Percentiles rank a stretch among this genome's conserved stretches.
Evolutionary conservation across 1,140 invertebrate genomes (phyloP).

Genomic region (Mylabris phalerata): DNA sequence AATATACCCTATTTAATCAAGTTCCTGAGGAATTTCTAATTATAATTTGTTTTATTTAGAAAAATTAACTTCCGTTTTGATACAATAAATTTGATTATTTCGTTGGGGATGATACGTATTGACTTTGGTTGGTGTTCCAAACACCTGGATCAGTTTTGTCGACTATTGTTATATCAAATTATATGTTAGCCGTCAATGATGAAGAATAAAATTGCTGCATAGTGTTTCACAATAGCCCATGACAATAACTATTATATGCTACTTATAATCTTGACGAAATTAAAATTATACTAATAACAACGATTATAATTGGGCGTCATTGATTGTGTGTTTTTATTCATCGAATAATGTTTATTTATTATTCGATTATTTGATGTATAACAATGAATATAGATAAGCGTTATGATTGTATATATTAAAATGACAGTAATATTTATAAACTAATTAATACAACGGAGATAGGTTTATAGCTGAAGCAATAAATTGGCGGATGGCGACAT

Average conservation of each 20-base stretch:
- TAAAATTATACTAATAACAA: too few species aligned
- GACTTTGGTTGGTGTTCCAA: slow-evolving; percentile 6
- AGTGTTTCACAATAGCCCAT: slow-evolving; percentile 1
- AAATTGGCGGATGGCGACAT: slow-evolving; percentile 31
- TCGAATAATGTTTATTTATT: too few species aligned
- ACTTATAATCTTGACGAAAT: too few species aligned
- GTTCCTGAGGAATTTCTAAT: not conserved
- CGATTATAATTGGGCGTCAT: too few species aligned
- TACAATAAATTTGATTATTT: slow-evolving; percentile 2
- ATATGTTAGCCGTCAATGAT: slow-evolving; percentile 5
- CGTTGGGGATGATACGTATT: slow-evolving; percentile 5
- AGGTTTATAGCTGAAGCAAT: slow-evolving; percentile 30
- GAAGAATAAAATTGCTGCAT: slow-evolving; percentile 1
- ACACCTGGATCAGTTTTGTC: slow-evolving; percentile 12
- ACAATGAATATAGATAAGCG: too few species aligned
- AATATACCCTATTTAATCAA: too few species aligned
- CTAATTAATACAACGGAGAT: slow-evolving; percentile 30
- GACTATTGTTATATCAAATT: slow-evolving; percentile 10
- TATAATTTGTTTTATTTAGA: not conserved
- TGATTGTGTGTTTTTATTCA: too few species aligned
- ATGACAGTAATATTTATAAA: slow-evolving; percentile 27
- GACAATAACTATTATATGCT: too few species aligned
- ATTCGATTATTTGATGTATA: too few species aligned
- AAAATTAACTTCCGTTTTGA: slow-evolving; percentile 9
- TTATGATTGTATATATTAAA: not conserved